These are phyloP conservation scores for Abscondita cerata DNA, from an alignment of 2,888 invertebrate genomes.

Conservation along the genomic window DNA sequence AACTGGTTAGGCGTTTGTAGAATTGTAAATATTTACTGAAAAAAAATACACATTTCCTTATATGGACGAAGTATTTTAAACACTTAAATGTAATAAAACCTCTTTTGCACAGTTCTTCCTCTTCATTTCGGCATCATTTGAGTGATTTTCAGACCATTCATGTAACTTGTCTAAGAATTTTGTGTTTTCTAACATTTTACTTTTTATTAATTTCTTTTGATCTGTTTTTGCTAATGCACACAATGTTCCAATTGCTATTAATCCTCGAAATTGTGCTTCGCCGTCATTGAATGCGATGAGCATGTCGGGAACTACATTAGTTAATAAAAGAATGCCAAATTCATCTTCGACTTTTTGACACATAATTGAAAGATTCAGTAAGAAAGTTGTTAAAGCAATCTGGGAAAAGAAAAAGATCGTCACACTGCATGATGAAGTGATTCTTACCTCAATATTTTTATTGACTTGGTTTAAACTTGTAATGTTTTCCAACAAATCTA, in stretches of 20 bases:
- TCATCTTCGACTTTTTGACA: constrained; percentile 65
- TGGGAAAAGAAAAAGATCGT: constrained; percentile 51
- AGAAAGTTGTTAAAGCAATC: constrained; percentile 76
- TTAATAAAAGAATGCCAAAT: constrained; percentile 58
- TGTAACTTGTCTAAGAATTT: constrained; percentile 52
- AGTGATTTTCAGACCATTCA: constrained; percentile 56
- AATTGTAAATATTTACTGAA: constrained; percentile 37
- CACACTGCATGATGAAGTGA: not conserved
- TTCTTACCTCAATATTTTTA: constrained; percentile 69
- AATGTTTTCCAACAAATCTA: constrained; percentile 63
- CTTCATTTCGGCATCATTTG: constrained; percentile 60
- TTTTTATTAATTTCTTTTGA: constrained; percentile 60
- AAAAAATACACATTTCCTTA: constrained; percentile 25
- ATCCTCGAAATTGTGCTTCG: constrained; percentile 77
- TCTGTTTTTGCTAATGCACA: constrained; percentile 59
- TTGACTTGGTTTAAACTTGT: constrained; percentile 63
- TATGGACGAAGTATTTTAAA: constrained; percentile 2
- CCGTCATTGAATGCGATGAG: constrained; percentile 67
- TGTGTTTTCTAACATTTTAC: constrained; percentile 52
- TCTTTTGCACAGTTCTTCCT: constrained; percentile 55
- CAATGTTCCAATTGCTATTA: constrained; percentile 81
- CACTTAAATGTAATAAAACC: constrained; percentile 40
- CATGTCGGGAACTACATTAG: constrained; percentile 64
- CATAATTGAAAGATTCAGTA: constrained; percentile 76
- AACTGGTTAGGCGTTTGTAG: constrained; percentile 28